Evolutionary conservation across 2,888 invertebrate genomes (phyloP), one percentile per base, ranked within the genome.

Genomic region (Tiphia femorata): DNA sequence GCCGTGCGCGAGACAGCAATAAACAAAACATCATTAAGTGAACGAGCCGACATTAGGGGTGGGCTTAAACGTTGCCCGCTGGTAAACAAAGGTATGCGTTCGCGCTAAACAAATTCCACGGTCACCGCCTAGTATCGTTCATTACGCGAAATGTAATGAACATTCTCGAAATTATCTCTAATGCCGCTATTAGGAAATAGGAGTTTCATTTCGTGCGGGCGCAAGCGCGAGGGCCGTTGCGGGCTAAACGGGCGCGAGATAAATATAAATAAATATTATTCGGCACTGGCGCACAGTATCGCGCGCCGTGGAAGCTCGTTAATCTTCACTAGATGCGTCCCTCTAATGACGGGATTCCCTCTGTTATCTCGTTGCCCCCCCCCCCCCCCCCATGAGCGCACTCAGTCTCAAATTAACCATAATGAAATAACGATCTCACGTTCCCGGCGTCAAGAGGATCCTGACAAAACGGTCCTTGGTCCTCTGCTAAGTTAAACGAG

Each of bases 361-460:
- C 69, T 69, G 64, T 73, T 73, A 76, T 65, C 74, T 73, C 70
- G 62, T 63, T 62, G 66, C 56, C 51, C 62, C 57, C 57, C 60
- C 30, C 52, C 62, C 61, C 69, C 60, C 30, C 52, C 62, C 61
- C 69, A 62, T 65, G 65, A 72, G 67, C 64, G 70, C 64, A 67
- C 73, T 66, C 71, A 73, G 73, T 74, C 74, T 75, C 74, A 75
- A 79, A 79, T 79, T 76, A 79, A 77, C 77, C 72, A 70, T 78
- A 79, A 78, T 78, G 77, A 78, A 78, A 77, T 79, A 79, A 79
- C 72, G 79, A 79, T 75, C 73, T 70, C 69, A 72, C 76, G 72
- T 78, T 71, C 63, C 61, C 65, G 62, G 50, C 62, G 61, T 65
- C 69, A 64, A 73, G 72, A 70, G 73, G 68, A 69, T 66, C 65